Evolutionary conservation across 2,113 vertebrate genomes (phyloP).

Genomic region (Anhinga anhinga): DNA sequence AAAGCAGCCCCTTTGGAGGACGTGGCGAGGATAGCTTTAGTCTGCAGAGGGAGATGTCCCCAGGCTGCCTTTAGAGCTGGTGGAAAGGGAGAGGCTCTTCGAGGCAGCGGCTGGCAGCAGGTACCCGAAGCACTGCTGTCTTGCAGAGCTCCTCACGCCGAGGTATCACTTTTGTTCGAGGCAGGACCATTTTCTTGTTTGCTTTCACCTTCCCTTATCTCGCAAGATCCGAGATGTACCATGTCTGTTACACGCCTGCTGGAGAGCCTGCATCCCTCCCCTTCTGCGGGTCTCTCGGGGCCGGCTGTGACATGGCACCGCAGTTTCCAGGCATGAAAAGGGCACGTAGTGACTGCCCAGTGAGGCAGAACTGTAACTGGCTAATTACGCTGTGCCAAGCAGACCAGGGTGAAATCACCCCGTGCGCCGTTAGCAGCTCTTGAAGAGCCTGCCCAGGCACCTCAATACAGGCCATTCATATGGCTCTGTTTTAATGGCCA

Average conservation of each 20-base stretch:
- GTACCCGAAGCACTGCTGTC: neutral
- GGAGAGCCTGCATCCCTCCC: neutral
- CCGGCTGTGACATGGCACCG: neutral
- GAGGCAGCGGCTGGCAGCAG: neutral
- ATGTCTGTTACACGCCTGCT: neutral
- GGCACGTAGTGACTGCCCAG: neutral
- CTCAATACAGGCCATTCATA: rapidly evolving
- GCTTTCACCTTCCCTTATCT: neutral
- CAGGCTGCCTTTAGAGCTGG: neutral
- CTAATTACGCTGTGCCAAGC: neutral
- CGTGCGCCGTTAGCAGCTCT: neutral
- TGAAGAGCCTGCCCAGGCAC: neutral
- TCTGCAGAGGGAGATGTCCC: neutral
- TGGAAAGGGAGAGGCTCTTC: neutral
- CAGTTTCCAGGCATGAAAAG: neutral
- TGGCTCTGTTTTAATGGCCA: neutral
- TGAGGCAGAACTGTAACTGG: neutral
- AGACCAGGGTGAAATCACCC: neutral
- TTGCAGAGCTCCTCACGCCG: neutral
- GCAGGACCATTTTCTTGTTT: neutral
- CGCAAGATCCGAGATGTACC: rapidly evolving
- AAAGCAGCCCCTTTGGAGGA: neutral
- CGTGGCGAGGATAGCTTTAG: neutral
- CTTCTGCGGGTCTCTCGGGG: neutral
- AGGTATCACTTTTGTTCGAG: neutral